Evolutionary conservation across 2,113 vertebrate genomes (phyloP), one percentile per base, ranked within the genome.

Genomic region (Columba livia): DNA sequence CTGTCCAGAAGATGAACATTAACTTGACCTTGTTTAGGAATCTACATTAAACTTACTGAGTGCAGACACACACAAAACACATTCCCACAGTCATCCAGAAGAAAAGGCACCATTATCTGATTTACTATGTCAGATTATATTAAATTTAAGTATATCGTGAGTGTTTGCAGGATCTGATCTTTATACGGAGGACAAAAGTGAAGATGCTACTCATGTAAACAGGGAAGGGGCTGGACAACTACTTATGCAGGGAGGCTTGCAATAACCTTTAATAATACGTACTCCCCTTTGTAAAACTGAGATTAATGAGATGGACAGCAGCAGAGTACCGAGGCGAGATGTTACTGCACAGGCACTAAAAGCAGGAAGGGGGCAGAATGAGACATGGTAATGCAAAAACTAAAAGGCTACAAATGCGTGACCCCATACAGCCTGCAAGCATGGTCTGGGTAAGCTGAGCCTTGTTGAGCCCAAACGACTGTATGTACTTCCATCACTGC

Each of bases 1-100:
- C 32, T 8, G 28, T 2, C 36, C 71, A 6, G 9, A 1, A 2
- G 2, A 13, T 1, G 58, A 1, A 21, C 24, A 25, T 23, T 11
- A 44, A 36, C 12, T 12, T 77, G 15, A 62, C 34, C 58, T 10
- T 6, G 25, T n/a, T 24, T 31, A 11, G 25, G 11, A 34, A 48
- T 11, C 44, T 4, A 12, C 10, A 42, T 17, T 5, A 25, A 72
- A 54, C 15, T 5, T 21, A 47, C 28, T 32, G 8, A 9, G 21
- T 6, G 29, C 72, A 26, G 31, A 47, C 32, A 29, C 16, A 61
- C 53, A 47, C 19, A 44, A 14, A 74, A 40, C 2, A 1, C 14
- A 1, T 12, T 12, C 83, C 64, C 17, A 24, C 21, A n/a, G 36
- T 14, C 2, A 53, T 1, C 58, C 38, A 60, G 71, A 60, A 31